Percentiles rank a stretch among this genome's conserved stretches.
Evolutionary conservation across 1,140 invertebrate genomes (phyloP).

Genomic region (Muscidifurax raptorellus): DNA sequence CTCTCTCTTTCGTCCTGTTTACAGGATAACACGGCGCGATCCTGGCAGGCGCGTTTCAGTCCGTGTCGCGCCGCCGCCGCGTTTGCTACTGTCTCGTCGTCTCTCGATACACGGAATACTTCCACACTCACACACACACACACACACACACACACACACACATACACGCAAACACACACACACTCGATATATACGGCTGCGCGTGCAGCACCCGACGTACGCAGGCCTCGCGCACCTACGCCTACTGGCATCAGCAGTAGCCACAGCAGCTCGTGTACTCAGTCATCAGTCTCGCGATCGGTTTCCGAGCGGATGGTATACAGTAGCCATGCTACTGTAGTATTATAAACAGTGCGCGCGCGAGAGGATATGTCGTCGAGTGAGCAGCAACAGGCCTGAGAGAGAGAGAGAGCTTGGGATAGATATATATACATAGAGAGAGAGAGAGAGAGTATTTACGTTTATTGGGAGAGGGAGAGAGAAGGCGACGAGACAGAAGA

Average conservation of each 20-base stretch:
- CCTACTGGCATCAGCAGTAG: not conserved
- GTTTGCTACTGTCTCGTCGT: conserved; percentile 44
- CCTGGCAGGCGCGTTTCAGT: conserved; percentile 38
- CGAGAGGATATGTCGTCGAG: not conserved
- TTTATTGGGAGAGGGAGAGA: no score
- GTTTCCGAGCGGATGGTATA: not conserved
- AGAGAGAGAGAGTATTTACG: not conserved
- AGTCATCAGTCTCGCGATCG: not conserved
- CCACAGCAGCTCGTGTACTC: not conserved
- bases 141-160: not conserved
- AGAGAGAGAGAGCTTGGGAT: not conserved
- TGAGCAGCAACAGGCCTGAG: no score
- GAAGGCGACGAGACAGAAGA: not conserved
- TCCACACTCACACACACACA: not conserved
- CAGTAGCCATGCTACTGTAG: not conserved
- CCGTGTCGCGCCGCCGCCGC: conserved; percentile 57
- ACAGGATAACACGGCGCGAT: conserved; percentile 63
- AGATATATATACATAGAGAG: no score
- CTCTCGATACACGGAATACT: conserved; percentile 27
- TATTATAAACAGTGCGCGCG: not conserved
- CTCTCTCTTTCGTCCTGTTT: conserved; percentile 58
- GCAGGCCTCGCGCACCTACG: not conserved
- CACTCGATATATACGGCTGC: conserved; percentile 56
- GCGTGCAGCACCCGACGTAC: conserved; percentile 51
- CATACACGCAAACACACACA: no score